phyloP scores from a whole-genome alignment of 1,140 invertebrate genomes.

The Wasmannia auropunctata region DNA sequence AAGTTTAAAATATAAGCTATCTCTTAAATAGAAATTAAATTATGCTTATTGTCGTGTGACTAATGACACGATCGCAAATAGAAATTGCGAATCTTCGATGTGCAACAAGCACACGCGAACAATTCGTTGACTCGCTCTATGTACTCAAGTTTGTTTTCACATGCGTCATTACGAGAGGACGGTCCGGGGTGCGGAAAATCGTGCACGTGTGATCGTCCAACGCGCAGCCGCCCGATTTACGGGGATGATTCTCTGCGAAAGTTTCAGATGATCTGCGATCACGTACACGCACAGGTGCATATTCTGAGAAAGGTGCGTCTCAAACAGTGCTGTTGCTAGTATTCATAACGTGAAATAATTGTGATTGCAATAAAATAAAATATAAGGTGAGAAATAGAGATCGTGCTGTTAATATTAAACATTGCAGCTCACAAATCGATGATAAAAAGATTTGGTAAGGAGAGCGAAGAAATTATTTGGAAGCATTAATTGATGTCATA shows the following conservation, averaged over 20 bases:
- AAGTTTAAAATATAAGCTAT: neutral
- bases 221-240: conserved; percentile 36
- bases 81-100: neutral
- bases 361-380: neutral
- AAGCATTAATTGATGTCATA: neutral
- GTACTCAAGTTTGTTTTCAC: neutral
- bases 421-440: neutral
- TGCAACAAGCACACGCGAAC: neutral
- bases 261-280: conserved; percentile 20
- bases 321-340: neutral
- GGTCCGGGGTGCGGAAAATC: conserved; percentile 38
- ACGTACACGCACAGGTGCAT: neutral
- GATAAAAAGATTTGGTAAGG: neutral
- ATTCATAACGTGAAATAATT: neutral
- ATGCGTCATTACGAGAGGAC: conserved; percentile 9
- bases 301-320: neutral
- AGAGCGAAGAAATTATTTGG: neutral
- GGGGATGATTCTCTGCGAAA: neutral
- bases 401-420: neutral
- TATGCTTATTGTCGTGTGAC: neutral
- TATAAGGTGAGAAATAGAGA: neutral
- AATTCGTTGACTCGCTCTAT: neutral
- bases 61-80: neutral
- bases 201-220: neutral
- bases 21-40: neutral